These are phyloP conservation scores for Odontothrips loti DNA, from an alignment of 2,888 invertebrate genomes.

Conservation along the genomic window DNA sequence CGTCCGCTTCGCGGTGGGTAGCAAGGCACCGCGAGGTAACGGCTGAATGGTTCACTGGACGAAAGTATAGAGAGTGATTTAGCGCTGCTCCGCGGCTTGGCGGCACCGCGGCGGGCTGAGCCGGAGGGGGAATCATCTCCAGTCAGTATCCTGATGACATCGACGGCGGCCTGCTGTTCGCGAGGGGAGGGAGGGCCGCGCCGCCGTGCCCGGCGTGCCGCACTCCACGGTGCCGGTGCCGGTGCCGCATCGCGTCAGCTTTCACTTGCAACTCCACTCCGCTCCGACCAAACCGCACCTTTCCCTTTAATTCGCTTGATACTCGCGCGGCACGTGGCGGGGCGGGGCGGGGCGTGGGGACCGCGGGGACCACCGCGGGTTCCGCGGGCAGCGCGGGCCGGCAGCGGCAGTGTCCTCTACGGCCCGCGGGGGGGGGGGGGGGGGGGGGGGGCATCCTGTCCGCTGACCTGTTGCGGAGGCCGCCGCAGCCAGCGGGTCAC, in stretches of 20 bases:
- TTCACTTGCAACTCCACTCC: neutral
- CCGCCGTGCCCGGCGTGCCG: neutral
- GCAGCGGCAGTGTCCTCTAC: too few species aligned
- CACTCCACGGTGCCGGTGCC: neutral
- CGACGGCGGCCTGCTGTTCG: neutral
- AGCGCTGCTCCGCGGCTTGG: too few species aligned
- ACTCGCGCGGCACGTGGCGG: neutral
- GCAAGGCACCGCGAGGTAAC: too few species aligned
- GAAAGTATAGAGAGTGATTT: too few species aligned
- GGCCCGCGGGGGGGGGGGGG: too few species aligned
- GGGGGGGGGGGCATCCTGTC: too few species aligned
- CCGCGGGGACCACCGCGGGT: neutral
- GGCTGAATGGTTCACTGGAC: too few species aligned
- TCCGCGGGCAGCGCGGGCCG: too few species aligned
- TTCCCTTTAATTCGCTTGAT: constrained; percentile 11
- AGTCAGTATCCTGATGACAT: neutral
- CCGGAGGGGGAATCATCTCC: neutral
- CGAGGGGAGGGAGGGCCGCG: neutral
- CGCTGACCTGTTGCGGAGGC: too few species aligned
- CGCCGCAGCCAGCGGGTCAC: too few species aligned
- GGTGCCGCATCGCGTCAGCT: neutral
- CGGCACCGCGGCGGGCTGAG: too few species aligned
- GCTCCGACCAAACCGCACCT: neutral
- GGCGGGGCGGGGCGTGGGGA: neutral
- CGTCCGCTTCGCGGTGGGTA: too few species aligned